Base-by-base conservation (phyloP, 2,113 vertebrate genomes). In the Spheniscus mendiculus region DNA sequence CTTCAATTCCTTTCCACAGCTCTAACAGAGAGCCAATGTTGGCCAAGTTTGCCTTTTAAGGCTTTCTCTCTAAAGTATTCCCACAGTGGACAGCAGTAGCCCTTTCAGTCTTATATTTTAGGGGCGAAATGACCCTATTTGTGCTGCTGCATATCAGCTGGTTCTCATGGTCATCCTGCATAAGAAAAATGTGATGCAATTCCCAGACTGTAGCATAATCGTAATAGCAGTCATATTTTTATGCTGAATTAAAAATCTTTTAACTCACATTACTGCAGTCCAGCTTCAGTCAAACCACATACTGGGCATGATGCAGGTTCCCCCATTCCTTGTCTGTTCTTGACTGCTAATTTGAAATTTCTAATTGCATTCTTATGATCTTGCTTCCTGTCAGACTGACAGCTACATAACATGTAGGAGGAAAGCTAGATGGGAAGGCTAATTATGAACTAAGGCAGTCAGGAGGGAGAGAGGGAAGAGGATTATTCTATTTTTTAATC, bases 401-500 rank as follows among this genome's bases (percentile, higher is more conserved):
- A 89, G 18, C 42, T 93, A 32, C 17, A 58, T 92, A 92, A 83
- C 50, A 66, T 40, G 87, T 83, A 95, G 83, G 81, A 95, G 38
- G 61, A 94, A 73, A 96, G 52, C 15, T 85, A 56, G 85, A 96
- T 93, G 42, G 53, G 82, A 66, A 93, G 67, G 88, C 87, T 97
- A 74, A 89, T 89, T 97, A 94, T 96, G 95, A 89, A 88, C 58
- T 87, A 82, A 52, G 72, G 8, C 27, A 93, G 55, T 87, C 47
- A 90, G 56, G 13, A 96, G 90, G 83, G 16, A 58, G 67, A 77
- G 15, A 55, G 56, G 90, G n/a, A 55, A 62, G 32, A 87, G 83
- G 36, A 77, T 89, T 92, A 85, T 90, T 97, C 97, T 73, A 59
- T 95, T 97, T 96, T 92, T 85, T 80, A 93, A 93, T 96, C 87